Evolutionary conservation across 2,797 vertebrate genomes (phyloP).

Genomic region (Sebastes variabilis): DNA sequence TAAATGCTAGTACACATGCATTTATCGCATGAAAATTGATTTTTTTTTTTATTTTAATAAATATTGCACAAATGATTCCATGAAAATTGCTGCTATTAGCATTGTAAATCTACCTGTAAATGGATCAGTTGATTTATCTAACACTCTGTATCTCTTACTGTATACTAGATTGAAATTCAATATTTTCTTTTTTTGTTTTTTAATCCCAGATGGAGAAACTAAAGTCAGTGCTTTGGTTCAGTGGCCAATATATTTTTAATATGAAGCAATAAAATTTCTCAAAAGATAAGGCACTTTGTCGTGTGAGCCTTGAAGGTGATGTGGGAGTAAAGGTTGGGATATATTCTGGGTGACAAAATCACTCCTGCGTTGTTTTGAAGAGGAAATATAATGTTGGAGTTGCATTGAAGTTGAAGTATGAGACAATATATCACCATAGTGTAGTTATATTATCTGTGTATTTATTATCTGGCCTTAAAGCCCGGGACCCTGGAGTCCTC

Average conservation of each 20-base stretch:
- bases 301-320: conserved; percentile 28
- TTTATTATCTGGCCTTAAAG: conserved; percentile 45
- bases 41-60: conserved; percentile 56
- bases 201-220: conserved; percentile 12
- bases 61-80: conserved; percentile 76
- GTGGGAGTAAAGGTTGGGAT: neutral
- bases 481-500: conserved; percentile 6
- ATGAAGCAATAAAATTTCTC: conserved; percentile 2
- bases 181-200: neutral
- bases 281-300: conserved; percentile 65
- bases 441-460: conserved; percentile 29
- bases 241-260: conserved; percentile 38
- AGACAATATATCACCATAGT: neutral
- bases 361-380: neutral
- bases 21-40: conserved; percentile 63
- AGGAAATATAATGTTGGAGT: neutral
- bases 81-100: conserved; percentile 74
- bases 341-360: neutral
- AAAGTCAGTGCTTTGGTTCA: conserved; percentile 12
- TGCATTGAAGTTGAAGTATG: neutral
- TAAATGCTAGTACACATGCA: conserved; percentile 64
- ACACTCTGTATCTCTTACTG: conserved; percentile 16
- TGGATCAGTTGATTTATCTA: conserved; percentile 34
- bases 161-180: conserved; percentile 10
- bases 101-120: conserved; percentile 66